Evolutionary conservation across 2,113 vertebrate genomes (phyloP), one percentile per base, ranked within the genome.

Genomic region (Cyanistes caeruleus): DNA sequence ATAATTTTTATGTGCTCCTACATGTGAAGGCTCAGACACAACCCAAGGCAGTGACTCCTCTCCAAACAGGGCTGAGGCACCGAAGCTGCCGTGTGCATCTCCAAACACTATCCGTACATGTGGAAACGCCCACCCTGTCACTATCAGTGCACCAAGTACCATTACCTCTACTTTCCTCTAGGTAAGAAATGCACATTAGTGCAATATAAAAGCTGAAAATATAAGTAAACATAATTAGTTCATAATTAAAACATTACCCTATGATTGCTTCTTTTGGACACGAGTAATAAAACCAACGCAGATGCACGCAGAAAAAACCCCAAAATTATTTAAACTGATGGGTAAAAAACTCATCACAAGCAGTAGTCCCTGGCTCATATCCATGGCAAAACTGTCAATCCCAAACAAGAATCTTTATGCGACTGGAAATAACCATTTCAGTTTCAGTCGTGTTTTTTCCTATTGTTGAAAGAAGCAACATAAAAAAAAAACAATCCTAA

Each of bases 11-110:
- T 7, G 52, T 5, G 70, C 16, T 73, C 70, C 55, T 44, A 5
- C 60, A 56, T 73, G 35, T 31, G 41, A 81, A 20, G 43, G 16
- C 33, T 88, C 75, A 55, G 69, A 67, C 28, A 37, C 43, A 64
- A 49, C 24, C 20, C 48, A 7, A 3, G 14, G 11, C 60, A 75
- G 51, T 1, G 8, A 53, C 51, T 63, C 44, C 14, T 56, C 62
- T 80, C 55, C 58, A 43, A 11, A 23, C 15, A 25, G 27, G 20
- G 70, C 22, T 37, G 44, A 83, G 62, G 30, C 44, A 79, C 7
- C 2, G 0, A 14, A 44, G 67, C 43, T 53, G 44, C 41, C n/a
- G 23, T 1, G 8, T 1, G 5, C 18, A 62, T 28, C 63, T 62
- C 30, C 55, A 88, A 83, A n/a, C 35, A 43, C 35, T 27, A 33